These are phyloP conservation scores for Gastrophysa polygoni DNA, from an alignment of 2,888 invertebrate genomes.

Conservation along the genomic window DNA sequence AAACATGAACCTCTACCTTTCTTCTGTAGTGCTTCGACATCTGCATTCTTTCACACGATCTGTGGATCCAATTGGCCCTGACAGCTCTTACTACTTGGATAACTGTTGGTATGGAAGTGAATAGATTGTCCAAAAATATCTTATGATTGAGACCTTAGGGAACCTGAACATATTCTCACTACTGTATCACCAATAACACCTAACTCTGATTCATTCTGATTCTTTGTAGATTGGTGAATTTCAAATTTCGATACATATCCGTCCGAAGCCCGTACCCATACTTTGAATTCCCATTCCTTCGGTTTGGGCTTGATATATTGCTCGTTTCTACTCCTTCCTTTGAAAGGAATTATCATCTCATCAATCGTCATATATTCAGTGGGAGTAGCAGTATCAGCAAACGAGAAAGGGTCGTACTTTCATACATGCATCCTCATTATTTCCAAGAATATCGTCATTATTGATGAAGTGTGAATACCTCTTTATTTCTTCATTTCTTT, in stretches of 20 bases:
- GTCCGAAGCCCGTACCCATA: constrained; percentile 16
- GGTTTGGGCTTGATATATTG: constrained; percentile 17
- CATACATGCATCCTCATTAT: constrained; percentile 8
- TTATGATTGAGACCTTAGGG: constrained; percentile 11
- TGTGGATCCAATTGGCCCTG: constrained; percentile 13
- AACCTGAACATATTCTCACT: constrained; percentile 11
- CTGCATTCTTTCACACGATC: background rate
- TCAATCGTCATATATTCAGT: constrained; percentile 6
- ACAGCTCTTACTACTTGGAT: constrained; percentile 18
- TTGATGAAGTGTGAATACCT: constrained; percentile 9
- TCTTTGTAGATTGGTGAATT: constrained; percentile 18
- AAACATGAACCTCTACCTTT: constrained; percentile 18
- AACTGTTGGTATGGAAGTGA: constrained; percentile 20
- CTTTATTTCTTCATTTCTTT: constrained; percentile 14
- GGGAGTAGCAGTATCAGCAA: constrained; percentile 10
- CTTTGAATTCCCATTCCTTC: constrained; percentile 19
- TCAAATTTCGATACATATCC: constrained; percentile 23
- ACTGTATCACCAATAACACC: constrained; percentile 18
- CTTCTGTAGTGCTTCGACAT: constrained; percentile 8
- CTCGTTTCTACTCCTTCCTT: constrained; percentile 8
- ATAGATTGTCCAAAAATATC: constrained; percentile 27
- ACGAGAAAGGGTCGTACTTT: constrained; percentile 6
- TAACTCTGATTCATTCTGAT: constrained; percentile 12
- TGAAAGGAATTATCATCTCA: constrained; percentile 22
- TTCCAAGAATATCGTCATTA: constrained; percentile 2